phyloP scores from a whole-genome alignment of 1,140 invertebrate species.

The Schmidtea mediterranea region DNA sequence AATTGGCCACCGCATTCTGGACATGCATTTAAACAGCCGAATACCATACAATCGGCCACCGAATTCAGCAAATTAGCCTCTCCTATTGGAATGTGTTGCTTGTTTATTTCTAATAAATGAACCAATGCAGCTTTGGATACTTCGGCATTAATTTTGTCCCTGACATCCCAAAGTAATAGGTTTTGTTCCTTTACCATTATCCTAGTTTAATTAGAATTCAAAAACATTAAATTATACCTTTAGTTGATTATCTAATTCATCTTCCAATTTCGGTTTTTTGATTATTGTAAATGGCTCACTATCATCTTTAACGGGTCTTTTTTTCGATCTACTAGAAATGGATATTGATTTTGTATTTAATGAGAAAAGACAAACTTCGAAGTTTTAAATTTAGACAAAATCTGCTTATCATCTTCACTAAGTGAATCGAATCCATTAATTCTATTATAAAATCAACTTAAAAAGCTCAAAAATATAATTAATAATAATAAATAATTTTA shows the following conservation, averaged over 20 bases:
- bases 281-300: background rate
- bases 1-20: conserved; percentile 51
- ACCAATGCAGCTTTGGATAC: conserved; percentile 28
- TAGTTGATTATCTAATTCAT: conserved; percentile 19
- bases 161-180: conserved; percentile 43
- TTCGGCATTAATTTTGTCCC: conserved; percentile 32
- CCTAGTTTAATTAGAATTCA: background rate
- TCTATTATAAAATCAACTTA: conserved; percentile 11
- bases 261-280: conserved; percentile 22
- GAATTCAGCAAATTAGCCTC: conserved; percentile 44
- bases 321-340: background rate
- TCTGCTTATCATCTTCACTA: conserved; percentile 42
- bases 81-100: conserved; percentile 38
- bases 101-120: conserved; percentile 41
- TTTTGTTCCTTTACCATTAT: conserved; percentile 39
- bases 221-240: conserved; percentile 15
- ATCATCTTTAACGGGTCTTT: background rate
- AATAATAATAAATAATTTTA: conserved; percentile 12
- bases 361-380: conserved; percentile 9
- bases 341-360: background rate
- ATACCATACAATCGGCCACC: conserved; percentile 48
- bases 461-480: background rate
- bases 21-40: conserved; percentile 53
- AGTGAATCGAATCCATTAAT: conserved; percentile 47
- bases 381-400: conserved; percentile 41